phyloP scores from a whole-genome alignment of 2,797 vertebrate species.

The Alectoris magna region DNA sequence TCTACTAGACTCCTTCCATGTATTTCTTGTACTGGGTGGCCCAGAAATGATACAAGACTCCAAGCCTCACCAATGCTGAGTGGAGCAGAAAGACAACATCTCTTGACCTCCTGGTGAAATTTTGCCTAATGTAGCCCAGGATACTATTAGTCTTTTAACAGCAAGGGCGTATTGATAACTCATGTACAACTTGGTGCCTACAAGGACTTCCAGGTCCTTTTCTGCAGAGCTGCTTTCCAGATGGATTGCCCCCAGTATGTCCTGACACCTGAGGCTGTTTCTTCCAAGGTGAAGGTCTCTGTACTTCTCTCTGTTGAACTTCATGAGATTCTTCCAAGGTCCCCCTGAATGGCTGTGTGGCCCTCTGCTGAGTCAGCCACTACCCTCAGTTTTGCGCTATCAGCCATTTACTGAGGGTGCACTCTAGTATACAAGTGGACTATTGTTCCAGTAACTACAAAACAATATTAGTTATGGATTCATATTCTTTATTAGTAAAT shows the following conservation, averaged over 20 bases:
- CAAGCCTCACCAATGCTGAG: background rate
- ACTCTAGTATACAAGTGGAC: background rate
- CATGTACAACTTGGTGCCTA: background rate
- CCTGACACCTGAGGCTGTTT: background rate
- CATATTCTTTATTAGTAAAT: background rate
- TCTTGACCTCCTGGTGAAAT: background rate
- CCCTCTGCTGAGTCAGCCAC: background rate
- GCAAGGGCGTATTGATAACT: background rate
- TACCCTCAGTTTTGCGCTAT: background rate
- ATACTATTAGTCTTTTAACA: background rate
- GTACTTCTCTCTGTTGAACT: background rate
- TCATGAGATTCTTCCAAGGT: background rate
- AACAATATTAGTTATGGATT: slow-evolving; percentile 8
- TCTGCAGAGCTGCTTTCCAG: background rate
- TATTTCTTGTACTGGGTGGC: background rate
- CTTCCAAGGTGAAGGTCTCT: background rate
- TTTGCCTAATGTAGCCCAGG: background rate
- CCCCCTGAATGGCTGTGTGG: background rate
- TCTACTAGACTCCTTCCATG: background rate
- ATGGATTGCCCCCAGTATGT: too few species aligned
- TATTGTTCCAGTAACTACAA: background rate
- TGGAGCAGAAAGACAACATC: background rate
- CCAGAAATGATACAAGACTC: background rate
- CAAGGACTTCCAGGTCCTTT: background rate
- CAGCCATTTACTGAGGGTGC: background rate